Conservation (phyloP, 2,113 vertebrate species). For the Notiomystis cincta region DNA sequence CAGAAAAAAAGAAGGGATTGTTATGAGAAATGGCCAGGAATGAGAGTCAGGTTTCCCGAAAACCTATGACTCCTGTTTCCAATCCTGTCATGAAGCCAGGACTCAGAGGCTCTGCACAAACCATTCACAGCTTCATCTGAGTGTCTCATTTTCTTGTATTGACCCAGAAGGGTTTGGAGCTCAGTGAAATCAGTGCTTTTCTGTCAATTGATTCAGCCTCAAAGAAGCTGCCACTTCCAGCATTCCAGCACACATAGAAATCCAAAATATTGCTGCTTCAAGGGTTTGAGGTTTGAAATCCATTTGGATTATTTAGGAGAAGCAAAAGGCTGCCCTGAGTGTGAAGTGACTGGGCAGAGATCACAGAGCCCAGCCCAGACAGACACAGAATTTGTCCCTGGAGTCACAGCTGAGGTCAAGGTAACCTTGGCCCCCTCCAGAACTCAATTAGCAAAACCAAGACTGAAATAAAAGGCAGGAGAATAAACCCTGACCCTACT, state of each 20-base stretch:
- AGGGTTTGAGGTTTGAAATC: background rate
- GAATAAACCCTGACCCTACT: background rate
- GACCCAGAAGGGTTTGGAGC: background rate
- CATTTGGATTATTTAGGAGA: background rate
- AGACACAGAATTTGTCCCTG: background rate
- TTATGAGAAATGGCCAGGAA: background rate
- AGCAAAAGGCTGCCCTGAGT: background rate
- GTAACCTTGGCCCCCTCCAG: background rate
- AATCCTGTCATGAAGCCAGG: background rate
- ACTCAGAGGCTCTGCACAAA: background rate
- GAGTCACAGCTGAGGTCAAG: background rate
- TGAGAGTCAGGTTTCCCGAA: background rate
- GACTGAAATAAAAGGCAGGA: background rate
- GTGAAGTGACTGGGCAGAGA: background rate
- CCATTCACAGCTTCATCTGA: background rate
- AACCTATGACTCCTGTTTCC: background rate
- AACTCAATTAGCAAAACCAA: background rate
- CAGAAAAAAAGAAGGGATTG: background rate
- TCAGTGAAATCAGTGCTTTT: background rate
- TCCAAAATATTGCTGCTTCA: background rate
- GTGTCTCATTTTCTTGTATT: background rate
- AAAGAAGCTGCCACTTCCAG: background rate
- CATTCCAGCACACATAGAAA: background rate
- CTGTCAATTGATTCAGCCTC: background rate
- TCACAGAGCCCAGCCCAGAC: background rate